phyloP scores from a whole-genome alignment of 2,113 vertebrate genomes.

The Sinosuthora webbiana region DNA sequence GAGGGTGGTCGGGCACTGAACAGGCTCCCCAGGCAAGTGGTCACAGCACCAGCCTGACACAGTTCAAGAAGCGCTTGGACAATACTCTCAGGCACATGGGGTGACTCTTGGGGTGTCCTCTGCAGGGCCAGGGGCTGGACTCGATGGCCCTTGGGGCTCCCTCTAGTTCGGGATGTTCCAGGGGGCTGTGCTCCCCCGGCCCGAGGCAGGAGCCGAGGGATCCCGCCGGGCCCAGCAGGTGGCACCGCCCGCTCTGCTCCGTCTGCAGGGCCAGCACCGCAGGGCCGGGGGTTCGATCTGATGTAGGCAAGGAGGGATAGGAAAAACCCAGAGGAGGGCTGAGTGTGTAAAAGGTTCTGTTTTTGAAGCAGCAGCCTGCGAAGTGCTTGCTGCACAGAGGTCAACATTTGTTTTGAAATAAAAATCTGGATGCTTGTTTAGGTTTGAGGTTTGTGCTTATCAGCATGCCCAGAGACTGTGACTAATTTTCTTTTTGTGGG shows the following conservation, averaged over 20 bases:
- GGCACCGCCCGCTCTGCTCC: neutral
- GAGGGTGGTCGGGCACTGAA: fast-evolving
- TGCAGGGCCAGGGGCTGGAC: neutral
- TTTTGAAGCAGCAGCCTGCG: neutral
- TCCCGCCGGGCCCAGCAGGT: neutral
- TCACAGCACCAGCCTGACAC: neutral
- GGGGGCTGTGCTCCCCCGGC: fast-evolving
- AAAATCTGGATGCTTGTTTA: neutral
- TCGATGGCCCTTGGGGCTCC: neutral
- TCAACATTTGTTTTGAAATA: neutral
- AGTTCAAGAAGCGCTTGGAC: fast-evolving
- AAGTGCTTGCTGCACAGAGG: neutral
- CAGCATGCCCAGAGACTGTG: neutral
- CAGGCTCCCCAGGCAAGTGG: neutral
- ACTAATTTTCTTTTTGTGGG: neutral
- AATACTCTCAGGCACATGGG: fast-evolving
- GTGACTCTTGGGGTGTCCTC: neutral
- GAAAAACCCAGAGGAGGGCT: neutral
- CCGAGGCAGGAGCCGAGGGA: neutral
- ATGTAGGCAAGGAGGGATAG: neutral
- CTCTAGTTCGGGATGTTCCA: fast-evolving
- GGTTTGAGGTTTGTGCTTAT: neutral
- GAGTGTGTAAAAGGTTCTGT: neutral
- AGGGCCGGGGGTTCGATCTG: neutral
- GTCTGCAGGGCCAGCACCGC: fast-evolving